Evolutionary conservation across 2,797 vertebrate genomes (phyloP), one percentile per base, ranked within the genome.

Genomic region (Alectoris magna): DNA sequence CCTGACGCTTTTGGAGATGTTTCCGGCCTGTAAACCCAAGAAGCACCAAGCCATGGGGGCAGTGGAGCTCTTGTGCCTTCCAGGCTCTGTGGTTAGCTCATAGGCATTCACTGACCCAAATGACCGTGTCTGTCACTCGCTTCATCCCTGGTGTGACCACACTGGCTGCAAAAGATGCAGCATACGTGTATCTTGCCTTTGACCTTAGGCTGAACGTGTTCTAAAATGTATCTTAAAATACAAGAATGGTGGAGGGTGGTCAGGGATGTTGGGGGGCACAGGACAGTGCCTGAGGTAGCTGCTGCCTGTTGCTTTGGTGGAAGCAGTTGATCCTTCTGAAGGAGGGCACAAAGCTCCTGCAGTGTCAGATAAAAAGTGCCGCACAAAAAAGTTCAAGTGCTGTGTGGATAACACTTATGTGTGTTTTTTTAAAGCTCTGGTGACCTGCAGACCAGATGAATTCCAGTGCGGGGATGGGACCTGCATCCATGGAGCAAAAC

Each of bases 401-500:
- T 80, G 6, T 14, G 24, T 67, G 36, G 23, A 38, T 96, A 31
- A 96, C 59, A 8, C 16, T 70, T 34, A 11, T 68, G 16, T 83
- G 53, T 87, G 38, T 91, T 94, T 5, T 82, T 62, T 94, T 96
- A 87, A 90, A 98, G 99, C 98, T 9, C 91, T 98, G 94, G 98
- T 99, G 76, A 99, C 99, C 22, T 99, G 99, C 94, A 98, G 94
- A 31, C 99, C 98, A 0, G 99, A 99, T 90, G 98, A 99, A 95
- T 99, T 99, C 97, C 99, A 98, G 95, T 99, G 99, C 64, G 98
- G 98, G 0, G 98, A 99, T 26, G 99, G 99, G 26, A 98, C 98
- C 80, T 99, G 99, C 46, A 98, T 99, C 95, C 98, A 98, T 1
- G 98, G 98, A 49, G 97, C 97, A 93, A 99, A 99, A 96, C 99